These are phyloP conservation scores for Mustelus asterias DNA, from an alignment of 2,113 vertebrate species.

Conservation along the genomic window DNA sequence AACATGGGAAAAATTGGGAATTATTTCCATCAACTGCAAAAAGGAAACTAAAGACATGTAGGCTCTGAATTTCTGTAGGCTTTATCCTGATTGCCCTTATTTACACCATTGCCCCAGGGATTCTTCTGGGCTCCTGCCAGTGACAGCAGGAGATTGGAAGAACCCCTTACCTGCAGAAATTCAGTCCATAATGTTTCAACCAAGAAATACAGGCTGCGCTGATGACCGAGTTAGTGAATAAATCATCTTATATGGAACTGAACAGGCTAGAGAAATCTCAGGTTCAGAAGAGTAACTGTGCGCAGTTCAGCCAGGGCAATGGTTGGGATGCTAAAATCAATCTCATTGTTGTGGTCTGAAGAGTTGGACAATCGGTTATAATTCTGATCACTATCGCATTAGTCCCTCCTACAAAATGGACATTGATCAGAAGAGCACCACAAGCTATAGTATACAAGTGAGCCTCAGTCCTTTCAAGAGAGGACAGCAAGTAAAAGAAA, in stretches of 20 bases:
- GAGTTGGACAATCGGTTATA: neutral
- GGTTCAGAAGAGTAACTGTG: neutral
- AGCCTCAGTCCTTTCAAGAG: neutral
- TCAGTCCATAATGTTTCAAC: neutral
- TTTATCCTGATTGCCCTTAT: neutral
- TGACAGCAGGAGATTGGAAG: neutral
- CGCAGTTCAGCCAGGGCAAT: neutral
- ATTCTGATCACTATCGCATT: neutral
- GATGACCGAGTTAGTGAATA: neutral
- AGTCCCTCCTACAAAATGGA: neutral
- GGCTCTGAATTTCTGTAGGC: neutral
- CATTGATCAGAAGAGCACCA: neutral
- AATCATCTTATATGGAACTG: neutral
- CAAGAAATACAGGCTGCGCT: neutral
- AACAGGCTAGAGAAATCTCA: neutral
- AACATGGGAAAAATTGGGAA: neutral
- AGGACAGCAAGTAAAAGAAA: neutral
- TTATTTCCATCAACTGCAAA: no score
- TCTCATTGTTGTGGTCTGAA: neutral
- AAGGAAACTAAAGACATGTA: neutral
- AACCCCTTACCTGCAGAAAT: neutral
- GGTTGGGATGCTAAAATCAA: neutral
- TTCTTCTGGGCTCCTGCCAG: neutral
- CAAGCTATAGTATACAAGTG: neutral
- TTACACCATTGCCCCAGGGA: neutral